Percentiles rank a stretch among this genome's conserved stretches.
Evolutionary conservation across 1,140 invertebrate genomes (phyloP).

Genomic region (Daktulosphaira vitifoliae): DNA sequence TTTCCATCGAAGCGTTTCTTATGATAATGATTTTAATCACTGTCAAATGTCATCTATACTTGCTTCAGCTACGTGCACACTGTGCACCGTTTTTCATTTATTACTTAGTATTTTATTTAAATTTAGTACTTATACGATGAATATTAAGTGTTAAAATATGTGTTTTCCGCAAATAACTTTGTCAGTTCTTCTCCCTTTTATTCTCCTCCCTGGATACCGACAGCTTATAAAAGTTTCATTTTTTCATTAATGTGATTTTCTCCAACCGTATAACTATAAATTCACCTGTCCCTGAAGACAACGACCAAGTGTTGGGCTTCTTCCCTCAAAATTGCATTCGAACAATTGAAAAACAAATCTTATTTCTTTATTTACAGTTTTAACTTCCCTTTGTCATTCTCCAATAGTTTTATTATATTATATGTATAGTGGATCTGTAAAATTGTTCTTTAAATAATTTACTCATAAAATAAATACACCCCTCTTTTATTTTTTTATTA

Average conservation of each 20-base stretch:
- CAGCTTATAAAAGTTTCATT: slow-evolving; percentile 28
- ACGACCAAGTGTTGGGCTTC: background rate
- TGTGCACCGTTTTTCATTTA: too few species aligned
- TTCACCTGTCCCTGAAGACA: slow-evolving; percentile 19
- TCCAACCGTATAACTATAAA: slow-evolving; percentile 3
- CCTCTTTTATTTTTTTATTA: too few species aligned
- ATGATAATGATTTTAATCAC: too few species aligned
- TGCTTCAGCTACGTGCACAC: too few species aligned
- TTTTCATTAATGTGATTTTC: slow-evolving; percentile 27
- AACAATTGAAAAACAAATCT: slow-evolving; percentile 27
- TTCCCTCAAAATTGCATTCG: slow-evolving; percentile 22
- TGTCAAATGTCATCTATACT: too few species aligned
- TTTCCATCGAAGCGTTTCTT: too few species aligned
- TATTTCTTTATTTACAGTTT: slow-evolving; percentile 27
- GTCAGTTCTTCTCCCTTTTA: too few species aligned
- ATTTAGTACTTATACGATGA: too few species aligned
- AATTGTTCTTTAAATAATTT: slow-evolving; percentile 32
- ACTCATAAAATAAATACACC: background rate
- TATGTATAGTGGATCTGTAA: background rate
- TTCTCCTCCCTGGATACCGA: too few species aligned
- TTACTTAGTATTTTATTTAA: too few species aligned
- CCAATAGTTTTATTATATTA: background rate
- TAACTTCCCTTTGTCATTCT: background rate
- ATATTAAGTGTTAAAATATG: slow-evolving; percentile 18
- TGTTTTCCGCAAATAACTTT: background rate